Conservation (phyloP, 2,113 vertebrate species). For the Proterorhinus semilunaris region DNA sequence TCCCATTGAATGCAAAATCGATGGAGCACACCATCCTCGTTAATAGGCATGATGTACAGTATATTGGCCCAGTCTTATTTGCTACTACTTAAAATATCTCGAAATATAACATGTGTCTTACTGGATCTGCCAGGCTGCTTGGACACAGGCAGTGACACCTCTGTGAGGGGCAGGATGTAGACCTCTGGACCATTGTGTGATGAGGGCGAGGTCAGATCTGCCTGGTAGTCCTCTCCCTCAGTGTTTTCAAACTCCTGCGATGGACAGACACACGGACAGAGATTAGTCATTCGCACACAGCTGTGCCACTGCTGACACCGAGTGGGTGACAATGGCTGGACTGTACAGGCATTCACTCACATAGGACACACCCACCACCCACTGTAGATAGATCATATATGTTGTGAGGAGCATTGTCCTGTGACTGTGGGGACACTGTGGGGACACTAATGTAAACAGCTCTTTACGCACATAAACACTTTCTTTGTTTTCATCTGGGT, state of each 20-base stretch:
- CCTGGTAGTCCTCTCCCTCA: conserved; percentile 87
- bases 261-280: conserved; percentile 57
- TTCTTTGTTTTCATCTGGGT: neutral
- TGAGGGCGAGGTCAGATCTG: conserved; percentile 85
- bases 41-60: too few species aligned
- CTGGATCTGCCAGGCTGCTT: conserved; percentile 93
- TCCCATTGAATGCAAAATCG: too few species aligned
- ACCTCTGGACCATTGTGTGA: conserved; percentile 90
- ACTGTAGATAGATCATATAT: conserved; percentile 51
- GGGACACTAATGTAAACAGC: conserved; percentile 23
- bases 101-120: conserved; percentile 67
- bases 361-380: conserved; percentile 45
- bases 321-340: conserved; percentile 59
- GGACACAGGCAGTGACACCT: conserved; percentile 92
- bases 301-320: conserved; percentile 19
- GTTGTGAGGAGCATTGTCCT: conserved; percentile 38
- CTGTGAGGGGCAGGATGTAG: conserved; percentile 93
- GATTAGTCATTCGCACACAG: conserved; percentile 57
- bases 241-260: conserved; percentile 93
- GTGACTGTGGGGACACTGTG: conserved; percentile 16
- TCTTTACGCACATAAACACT: conserved; percentile 40
- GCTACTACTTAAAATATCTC: neutral
- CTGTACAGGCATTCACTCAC: conserved; percentile 54
- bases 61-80: too few species aligned
- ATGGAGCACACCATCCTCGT: too few species aligned